phyloP scores from a whole-genome alignment of 1,140 invertebrate genomes.

The Chironomus tepperi region DNA sequence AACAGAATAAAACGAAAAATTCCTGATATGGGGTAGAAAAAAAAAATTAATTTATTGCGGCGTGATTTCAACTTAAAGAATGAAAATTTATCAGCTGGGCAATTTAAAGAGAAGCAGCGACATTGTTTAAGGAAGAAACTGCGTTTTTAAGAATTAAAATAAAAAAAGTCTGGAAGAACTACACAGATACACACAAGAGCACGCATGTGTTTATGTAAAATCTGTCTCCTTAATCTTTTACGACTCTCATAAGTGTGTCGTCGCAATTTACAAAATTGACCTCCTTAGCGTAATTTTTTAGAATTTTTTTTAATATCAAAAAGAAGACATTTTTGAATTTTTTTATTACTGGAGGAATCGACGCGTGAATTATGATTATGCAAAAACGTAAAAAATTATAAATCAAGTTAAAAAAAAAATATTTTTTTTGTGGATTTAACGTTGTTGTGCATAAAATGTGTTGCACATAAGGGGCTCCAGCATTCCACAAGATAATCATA shows the following conservation, averaged over 20 bases:
- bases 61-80: not conserved
- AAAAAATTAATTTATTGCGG: constrained; percentile 14
- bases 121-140: not conserved
- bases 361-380: not conserved
- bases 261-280: constrained; percentile 3
- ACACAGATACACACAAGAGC: not conserved
- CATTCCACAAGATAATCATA: too few relatives aligned
- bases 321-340: not conserved
- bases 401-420: too few relatives aligned
- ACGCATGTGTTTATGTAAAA: not conserved
- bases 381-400: too few relatives aligned
- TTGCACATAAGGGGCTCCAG: too few relatives aligned
- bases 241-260: not conserved
- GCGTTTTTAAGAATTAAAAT: not conserved
- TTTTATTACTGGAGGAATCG: not conserved
- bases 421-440: too few relatives aligned
- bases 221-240: not conserved
- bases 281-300: constrained; percentile 12
- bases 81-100: constrained; percentile 1
- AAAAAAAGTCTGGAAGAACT: not conserved
- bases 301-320: not conserved
- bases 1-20: too few relatives aligned
- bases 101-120: not conserved
- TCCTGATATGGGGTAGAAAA: constrained; percentile 21
- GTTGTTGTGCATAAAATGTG: too few relatives aligned